Conservation (phyloP, 2,888 invertebrate genomes). For the Anorthoa munda region DNA sequence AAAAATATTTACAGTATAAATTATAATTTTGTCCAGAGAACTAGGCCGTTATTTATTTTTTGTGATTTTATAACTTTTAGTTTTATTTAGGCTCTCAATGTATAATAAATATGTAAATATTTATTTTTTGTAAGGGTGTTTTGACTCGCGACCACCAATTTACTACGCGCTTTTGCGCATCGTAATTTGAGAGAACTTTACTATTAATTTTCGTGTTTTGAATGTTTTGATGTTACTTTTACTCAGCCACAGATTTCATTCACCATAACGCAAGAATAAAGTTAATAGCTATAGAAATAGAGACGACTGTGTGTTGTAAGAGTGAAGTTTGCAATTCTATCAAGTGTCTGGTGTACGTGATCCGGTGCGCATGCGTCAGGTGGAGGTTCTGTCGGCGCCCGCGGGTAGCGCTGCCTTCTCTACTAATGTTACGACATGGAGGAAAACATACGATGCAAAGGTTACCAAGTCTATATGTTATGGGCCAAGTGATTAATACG, state of each 20-base stretch:
- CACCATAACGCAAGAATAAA: conserved; percentile 22
- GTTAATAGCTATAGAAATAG: conserved; percentile 23
- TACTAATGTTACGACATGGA: conserved; percentile 45
- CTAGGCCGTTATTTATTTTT: too few relatives aligned
- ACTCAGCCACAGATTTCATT: neutral
- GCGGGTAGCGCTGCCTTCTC: conserved; percentile 21
- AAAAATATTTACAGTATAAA: too few relatives aligned
- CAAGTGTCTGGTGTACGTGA: conserved; percentile 57
- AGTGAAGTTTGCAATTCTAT: conserved; percentile 36
- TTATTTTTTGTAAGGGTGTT: too few relatives aligned
- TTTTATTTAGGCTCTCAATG: too few relatives aligned
- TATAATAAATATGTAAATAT: too few relatives aligned
- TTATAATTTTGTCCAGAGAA: too few relatives aligned
- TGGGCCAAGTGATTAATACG: too few relatives aligned
- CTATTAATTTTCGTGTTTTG: neutral
- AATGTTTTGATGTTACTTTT: neutral
- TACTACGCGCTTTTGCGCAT: too few relatives aligned
- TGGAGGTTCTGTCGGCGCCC: neutral
- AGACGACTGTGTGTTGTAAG: conserved; percentile 38
- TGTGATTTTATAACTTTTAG: too few relatives aligned
- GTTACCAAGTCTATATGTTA: too few relatives aligned
- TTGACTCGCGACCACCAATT: too few relatives aligned
- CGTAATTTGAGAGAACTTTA: neutral
- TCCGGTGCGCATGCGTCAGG: conserved; percentile 30
- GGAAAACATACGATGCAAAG: conserved; percentile 15